Conservation (phyloP, 2,113 vertebrate genomes). For the Marmota monax region DNA sequence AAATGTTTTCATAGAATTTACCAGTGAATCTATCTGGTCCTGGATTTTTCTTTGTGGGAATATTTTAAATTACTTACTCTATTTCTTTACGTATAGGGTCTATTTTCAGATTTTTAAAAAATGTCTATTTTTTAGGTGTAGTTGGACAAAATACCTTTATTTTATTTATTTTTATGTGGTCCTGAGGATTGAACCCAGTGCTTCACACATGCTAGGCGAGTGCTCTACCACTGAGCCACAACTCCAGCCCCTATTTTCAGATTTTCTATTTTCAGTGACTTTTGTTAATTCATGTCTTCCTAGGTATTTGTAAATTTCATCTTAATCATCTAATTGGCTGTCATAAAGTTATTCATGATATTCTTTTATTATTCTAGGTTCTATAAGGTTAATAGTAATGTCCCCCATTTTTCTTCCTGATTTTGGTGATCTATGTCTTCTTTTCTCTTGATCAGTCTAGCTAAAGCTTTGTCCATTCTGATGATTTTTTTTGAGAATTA, state of each 20-base stretch:
- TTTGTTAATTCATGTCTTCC: background rate
- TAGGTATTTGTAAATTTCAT: background rate
- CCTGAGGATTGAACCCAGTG: no score
- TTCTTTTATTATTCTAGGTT: background rate
- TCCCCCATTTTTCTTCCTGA: background rate
- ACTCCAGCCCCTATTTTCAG: background rate
- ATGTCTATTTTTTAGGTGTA: no score
- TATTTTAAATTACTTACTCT: constrained; percentile 29
- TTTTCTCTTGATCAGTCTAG: background rate
- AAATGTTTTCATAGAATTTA: constrained; percentile 5
- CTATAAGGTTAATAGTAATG: background rate
- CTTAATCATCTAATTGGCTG: background rate
- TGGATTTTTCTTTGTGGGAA: constrained; percentile 1
- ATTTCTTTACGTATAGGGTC: background rate
- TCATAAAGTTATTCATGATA: background rate
- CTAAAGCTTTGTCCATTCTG: background rate
- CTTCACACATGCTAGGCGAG: no score
- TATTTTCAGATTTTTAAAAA: no score
- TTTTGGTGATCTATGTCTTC: background rate
- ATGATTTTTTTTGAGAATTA: background rate
- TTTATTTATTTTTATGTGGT: no score
- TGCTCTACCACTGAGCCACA: no score
- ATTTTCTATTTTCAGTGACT: background rate
- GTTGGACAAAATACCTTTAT: no score
- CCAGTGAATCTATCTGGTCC: background rate